Conservation (phyloP, 92 coral and sea anemone genomes). For the Hydrozoanthus gracilis region DNA sequence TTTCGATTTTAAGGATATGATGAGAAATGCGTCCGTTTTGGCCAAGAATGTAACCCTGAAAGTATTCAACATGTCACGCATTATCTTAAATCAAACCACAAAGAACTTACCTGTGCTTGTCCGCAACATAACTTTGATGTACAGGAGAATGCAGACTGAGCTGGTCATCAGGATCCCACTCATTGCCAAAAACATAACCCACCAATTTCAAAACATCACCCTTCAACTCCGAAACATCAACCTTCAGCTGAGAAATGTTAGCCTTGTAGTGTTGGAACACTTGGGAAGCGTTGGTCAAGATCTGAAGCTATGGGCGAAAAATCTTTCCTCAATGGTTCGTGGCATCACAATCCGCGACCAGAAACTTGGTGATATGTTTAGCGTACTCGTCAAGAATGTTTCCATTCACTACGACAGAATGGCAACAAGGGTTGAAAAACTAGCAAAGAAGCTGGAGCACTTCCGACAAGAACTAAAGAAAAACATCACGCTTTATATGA, state of each 20-base stretch:
- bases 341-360: constrained; percentile 66
- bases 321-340: constrained; percentile 73
- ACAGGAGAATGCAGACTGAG: constrained; percentile 61
- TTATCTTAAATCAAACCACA: constrained; percentile 57
- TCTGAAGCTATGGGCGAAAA: constrained; percentile 73
- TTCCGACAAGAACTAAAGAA: constrained; percentile 65
- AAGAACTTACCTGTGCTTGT: constrained; percentile 56
- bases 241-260: constrained; percentile 63
- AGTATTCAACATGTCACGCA: constrained; percentile 59
- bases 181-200: constrained; percentile 39
- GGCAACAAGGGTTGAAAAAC: constrained; percentile 50
- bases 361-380: constrained; percentile 57
- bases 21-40: constrained; percentile 57
- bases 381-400: constrained; percentile 61
- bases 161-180: constrained; percentile 21
- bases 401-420: constrained; percentile 68
- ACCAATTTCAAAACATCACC: constrained; percentile 55
- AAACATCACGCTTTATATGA: constrained; percentile 42
- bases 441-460: constrained; percentile 52
- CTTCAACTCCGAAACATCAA: constrained; percentile 73
- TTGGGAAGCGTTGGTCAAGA: constrained; percentile 69
- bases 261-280: constrained; percentile 41
- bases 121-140: constrained; percentile 64
- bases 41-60: constrained; percentile 67
- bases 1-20: constrained; percentile 70